Evolutionary conservation across 2,888 invertebrate species (phyloP).

Genomic region (Nowickia ferox): DNA sequence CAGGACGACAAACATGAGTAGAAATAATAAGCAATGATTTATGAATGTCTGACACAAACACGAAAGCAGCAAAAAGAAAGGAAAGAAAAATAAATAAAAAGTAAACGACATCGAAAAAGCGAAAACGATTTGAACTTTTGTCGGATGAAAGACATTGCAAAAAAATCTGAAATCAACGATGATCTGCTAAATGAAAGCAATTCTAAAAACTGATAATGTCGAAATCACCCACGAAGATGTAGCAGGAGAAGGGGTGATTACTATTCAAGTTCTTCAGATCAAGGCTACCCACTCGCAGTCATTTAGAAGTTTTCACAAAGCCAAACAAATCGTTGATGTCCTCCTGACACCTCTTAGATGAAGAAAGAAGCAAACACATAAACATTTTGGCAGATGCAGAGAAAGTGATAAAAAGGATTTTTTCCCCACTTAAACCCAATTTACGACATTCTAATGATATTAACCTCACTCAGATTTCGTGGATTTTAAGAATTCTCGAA

Average conservation of each 20-base stretch:
- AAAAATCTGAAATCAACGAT: constrained; percentile 1
- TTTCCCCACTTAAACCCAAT: no score
- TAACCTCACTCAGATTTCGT: no score
- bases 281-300: neutral
- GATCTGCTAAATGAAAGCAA: neutral
- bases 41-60: constrained; percentile 66
- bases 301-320: no score
- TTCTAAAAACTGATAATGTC: neutral
- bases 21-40: constrained; percentile 68
- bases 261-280: neutral
- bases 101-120: constrained; percentile 12
- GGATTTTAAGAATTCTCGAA: no score
- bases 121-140: constrained; percentile 41
- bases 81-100: neutral
- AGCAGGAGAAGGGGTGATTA: no score
- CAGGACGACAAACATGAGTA: constrained; percentile 68
- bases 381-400: no score
- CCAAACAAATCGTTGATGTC: no score
- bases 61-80: neutral
- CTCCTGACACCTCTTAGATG: no score
- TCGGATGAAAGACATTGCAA: constrained; percentile 21
- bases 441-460: no score
- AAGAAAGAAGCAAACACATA: no score
- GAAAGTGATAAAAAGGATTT: no score
- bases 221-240: constrained; percentile 6